Evolutionary conservation across 2,888 invertebrate species (phyloP).

Genomic region (Conistra vaccinii): DNA sequence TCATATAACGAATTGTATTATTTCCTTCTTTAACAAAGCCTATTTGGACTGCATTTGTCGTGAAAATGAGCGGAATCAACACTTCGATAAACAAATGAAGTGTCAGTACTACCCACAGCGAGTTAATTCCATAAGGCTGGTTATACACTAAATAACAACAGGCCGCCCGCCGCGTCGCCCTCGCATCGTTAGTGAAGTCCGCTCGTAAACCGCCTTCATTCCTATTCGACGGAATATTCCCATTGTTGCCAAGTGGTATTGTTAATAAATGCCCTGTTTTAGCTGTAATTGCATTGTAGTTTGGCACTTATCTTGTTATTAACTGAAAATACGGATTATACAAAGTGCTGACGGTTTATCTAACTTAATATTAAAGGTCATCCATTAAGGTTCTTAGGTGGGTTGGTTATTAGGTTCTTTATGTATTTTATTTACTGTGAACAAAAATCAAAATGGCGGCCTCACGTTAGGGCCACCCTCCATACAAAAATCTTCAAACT

Average conservation of each 20-base stretch:
- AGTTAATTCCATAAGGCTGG: constrained; percentile 62
- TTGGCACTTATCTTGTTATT: constrained; percentile 22
- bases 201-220: constrained; percentile 68
- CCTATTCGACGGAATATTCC: constrained; percentile 69
- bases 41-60: background rate
- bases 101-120: constrained; percentile 18
- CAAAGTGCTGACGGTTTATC: background rate
- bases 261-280: constrained; percentile 69
- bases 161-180: constrained; percentile 49
- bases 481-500: no score
- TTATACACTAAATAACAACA: constrained; percentile 66
- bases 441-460: no score
- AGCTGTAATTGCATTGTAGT: constrained; percentile 42
- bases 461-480: no score
- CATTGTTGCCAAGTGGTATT: constrained; percentile 74
- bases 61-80: constrained; percentile 33
- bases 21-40: background rate
- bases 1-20: background rate
- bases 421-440: no score
- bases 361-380: background rate
- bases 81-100: constrained; percentile 50
- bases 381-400: no score
- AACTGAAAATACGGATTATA: constrained; percentile 15
- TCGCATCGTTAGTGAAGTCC: constrained; percentile 64
- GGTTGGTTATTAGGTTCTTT: no score